phyloP scores from a whole-genome alignment of 1,140 invertebrate genomes.

The Drosophila kepulauana region DNA sequence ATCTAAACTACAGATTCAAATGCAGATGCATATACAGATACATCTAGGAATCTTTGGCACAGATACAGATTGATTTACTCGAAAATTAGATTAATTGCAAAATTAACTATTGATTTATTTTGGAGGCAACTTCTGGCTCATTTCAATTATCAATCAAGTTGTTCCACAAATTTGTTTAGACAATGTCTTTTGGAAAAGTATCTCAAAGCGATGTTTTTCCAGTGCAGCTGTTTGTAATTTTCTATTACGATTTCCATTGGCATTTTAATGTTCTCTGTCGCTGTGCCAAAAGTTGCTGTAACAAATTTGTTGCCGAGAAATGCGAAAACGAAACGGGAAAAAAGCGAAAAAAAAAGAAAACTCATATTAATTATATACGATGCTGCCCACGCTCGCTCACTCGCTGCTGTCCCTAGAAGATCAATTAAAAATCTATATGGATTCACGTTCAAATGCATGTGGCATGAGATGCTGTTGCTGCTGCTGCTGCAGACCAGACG shows the following conservation, averaged over 20 bases:
- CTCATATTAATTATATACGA: constrained; percentile 18
- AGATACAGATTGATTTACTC: not conserved
- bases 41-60: not conserved
- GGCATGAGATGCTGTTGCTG: not conserved
- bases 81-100: constrained; percentile 1
- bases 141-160: constrained; percentile 16
- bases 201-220: constrained; percentile 11
- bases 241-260: constrained; percentile 24
- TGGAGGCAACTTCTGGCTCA: not conserved
- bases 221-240: constrained; percentile 43
- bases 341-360: not conserved
- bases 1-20: not conserved
- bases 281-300: constrained; percentile 47
- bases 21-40: not conserved
- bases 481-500: constrained; percentile 18
- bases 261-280: constrained; percentile 22
- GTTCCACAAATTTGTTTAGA: constrained; percentile 5
- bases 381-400: not conserved
- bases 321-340: not conserved
- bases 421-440: constrained; percentile 47
- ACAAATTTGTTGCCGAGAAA: constrained; percentile 19
- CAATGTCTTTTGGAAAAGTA: not conserved
- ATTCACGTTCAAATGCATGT: constrained; percentile 31
- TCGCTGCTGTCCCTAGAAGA: constrained; percentile 19
- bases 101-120: not conserved